These are phyloP conservation scores for Nerophis lumbriciformis DNA, from an alignment of 2,113 vertebrate species.

Conservation along the genomic window DNA sequence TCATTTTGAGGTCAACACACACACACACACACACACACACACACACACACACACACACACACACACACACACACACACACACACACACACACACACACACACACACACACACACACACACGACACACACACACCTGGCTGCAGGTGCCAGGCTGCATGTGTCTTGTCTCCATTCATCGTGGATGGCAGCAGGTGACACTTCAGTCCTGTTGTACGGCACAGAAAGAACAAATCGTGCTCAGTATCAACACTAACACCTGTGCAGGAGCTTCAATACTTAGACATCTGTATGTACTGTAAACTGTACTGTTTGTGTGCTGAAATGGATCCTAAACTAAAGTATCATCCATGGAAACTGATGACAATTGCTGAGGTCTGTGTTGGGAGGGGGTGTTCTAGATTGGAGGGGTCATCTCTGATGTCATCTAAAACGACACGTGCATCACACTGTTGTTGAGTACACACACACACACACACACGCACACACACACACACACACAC, in stretches of 20 bases:
- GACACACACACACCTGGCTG: conserved; percentile 13
- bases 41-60: not conserved
- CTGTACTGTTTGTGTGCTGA: too few relatives aligned
- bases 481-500: too few relatives aligned
- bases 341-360: too few relatives aligned
- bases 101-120: conserved; percentile 2
- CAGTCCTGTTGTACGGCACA: conserved; percentile 3
- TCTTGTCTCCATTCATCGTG: conserved; percentile 11
- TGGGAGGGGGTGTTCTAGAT: not conserved
- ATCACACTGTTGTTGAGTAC: not conserved
- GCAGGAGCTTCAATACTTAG: not conserved
- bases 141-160: conserved; percentile 22
- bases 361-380: not conserved
- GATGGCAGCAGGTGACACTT: conserved; percentile 15
- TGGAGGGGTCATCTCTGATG: conserved; percentile 66
- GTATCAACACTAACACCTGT: conserved; percentile 6
- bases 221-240: conserved; percentile 7
- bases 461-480: too few relatives aligned
- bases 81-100: conserved; percentile 4
- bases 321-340: too few relatives aligned
- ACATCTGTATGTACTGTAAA: too few relatives aligned
- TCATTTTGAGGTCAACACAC: conserved; percentile 38
- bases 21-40: conserved; percentile 3
- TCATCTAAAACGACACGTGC: conserved; percentile 42
- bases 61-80: not conserved